Conservation (phyloP, 2,797 vertebrate species). For the Bradypodion pumilum region DNA sequence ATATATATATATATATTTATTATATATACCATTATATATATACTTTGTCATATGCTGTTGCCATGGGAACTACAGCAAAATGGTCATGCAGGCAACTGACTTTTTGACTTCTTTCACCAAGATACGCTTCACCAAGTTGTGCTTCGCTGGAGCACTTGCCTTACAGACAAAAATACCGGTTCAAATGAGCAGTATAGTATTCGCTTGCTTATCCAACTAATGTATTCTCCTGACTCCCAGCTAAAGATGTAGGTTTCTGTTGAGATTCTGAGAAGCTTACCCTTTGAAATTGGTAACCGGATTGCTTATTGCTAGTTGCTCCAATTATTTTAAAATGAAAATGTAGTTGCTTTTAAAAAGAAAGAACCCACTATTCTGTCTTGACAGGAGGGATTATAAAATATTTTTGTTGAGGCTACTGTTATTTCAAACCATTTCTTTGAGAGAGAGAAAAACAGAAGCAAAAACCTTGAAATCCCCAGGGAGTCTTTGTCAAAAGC, state of each 20-base stretch:
- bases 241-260: background rate
- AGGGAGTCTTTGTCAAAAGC: slow-evolving; percentile 7
- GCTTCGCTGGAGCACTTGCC: background rate
- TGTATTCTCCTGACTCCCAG: background rate
- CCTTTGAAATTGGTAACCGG: background rate
- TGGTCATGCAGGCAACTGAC: background rate
- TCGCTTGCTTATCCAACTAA: background rate
- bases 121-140: background rate
- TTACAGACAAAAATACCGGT: background rate
- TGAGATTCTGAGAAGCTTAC: background rate
- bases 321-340: slow-evolving; percentile 9
- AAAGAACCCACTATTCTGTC: background rate
- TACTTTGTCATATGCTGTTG: background rate
- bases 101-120: background rate
- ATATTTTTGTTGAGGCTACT: slow-evolving; percentile 8
- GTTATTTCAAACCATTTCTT: slow-evolving; percentile 15
- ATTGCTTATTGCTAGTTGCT: background rate
- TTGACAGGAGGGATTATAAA: background rate
- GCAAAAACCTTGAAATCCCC: background rate
- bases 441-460: background rate
- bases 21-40: too few relatives aligned
- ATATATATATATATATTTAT: too few relatives aligned
- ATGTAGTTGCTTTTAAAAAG: background rate
- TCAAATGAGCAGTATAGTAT: accelerated
- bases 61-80: accelerated